Percentiles rank a stretch among this genome's conserved stretches.
Conservation (phyloP, 2,888 invertebrate genomes). For the Trileptium ribeirensis region DNA sequence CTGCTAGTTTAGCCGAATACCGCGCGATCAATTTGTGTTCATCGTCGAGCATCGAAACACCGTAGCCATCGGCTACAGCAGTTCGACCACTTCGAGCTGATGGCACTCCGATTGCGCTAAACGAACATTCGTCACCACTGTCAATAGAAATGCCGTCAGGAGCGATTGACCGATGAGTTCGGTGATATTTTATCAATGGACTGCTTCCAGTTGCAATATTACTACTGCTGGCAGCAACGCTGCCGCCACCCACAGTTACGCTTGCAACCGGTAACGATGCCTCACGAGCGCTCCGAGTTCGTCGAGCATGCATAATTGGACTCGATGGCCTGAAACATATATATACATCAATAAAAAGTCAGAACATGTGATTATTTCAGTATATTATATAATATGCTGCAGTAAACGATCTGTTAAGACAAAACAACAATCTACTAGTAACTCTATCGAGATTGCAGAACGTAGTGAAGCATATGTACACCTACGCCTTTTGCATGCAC, state of each 20-base stretch:
- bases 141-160: not conserved
- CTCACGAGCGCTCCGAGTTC: constrained; percentile 36
- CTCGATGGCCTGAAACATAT: constrained; percentile 9
- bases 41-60: constrained; percentile 61
- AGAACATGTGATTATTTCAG: no score
- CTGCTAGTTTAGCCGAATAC: constrained; percentile 89
- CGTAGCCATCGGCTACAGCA: not conserved
- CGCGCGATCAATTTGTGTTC: constrained; percentile 92
- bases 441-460: no score
- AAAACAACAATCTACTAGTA: no score
- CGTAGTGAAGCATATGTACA: no score
- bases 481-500: no score
- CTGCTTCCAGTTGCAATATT: not conserved
- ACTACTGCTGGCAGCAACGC: not conserved
- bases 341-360: no score
- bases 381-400: no score
- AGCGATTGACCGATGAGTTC: not conserved
- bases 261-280: not conserved
- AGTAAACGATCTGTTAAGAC: no score
- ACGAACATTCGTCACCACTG: not conserved
- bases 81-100: not conserved
- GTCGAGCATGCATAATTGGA: constrained; percentile 26
- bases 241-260: not conserved
- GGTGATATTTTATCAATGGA: not conserved
- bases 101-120: not conserved